phyloP scores from a whole-genome alignment of 1,140 invertebrate genomes.

The Orussus abietinus region DNA sequence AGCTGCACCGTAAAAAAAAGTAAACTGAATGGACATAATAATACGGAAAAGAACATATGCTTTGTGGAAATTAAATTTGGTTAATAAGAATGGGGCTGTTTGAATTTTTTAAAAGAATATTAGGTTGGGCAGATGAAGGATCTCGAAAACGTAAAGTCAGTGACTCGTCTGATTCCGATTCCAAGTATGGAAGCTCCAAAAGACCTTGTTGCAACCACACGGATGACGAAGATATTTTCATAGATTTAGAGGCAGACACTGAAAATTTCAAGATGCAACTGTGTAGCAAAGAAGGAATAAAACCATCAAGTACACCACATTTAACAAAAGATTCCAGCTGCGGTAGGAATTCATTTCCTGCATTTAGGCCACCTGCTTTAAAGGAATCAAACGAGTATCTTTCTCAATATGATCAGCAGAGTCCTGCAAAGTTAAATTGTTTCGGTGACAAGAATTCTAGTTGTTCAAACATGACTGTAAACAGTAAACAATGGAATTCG shows the following conservation, averaged over 20 bases:
- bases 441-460: conserved; percentile 10
- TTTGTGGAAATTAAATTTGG: conserved; percentile 2
- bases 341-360: too few relatives aligned
- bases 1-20: too few relatives aligned
- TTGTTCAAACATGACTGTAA: background rate
- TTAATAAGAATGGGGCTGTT: conserved; percentile 32
- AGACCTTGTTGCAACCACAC: conserved; percentile 19
- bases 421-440: conserved; percentile 12
- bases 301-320: background rate
- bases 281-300: conserved; percentile 11
- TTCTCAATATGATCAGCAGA: background rate
- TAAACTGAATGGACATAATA: too few relatives aligned
- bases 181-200: conserved; percentile 20
- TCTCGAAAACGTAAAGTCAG: conserved; percentile 28
- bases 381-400: conserved; percentile 10
- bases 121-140: conserved; percentile 33
- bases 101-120: conserved; percentile 34
- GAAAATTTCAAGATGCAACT: conserved; percentile 22
- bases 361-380: too few relatives aligned
- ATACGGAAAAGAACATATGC: too few relatives aligned
- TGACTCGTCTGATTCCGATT: conserved; percentile 8
- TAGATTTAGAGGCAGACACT: conserved; percentile 21
- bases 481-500: conserved; percentile 22
- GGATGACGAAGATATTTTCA: conserved; percentile 8
- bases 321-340: background rate